phyloP scores from a whole-genome alignment of 2,797 vertebrate genomes.

The Arrhamphus sclerolepis region DNA sequence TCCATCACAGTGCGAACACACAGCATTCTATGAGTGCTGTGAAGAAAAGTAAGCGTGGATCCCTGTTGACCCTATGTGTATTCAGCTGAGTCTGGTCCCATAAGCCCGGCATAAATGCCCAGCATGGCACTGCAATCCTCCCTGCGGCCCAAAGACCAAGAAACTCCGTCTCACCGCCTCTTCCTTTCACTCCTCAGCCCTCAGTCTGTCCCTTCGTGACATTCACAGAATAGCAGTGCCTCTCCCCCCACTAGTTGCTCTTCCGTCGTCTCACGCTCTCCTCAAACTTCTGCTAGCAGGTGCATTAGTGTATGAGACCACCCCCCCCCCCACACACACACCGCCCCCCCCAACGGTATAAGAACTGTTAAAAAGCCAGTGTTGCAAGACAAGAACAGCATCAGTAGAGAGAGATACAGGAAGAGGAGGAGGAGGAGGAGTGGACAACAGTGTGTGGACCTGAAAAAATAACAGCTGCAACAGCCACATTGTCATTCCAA shows the following conservation, averaged over 20 bases:
- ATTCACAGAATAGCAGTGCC: slow-evolving; percentile 42
- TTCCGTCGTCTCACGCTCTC: slow-evolving; percentile 50
- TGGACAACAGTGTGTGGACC: slow-evolving; percentile 62
- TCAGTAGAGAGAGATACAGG: slow-evolving; percentile 45
- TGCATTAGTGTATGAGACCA: slow-evolving; percentile 64
- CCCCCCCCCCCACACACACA: slow-evolving; percentile 27
- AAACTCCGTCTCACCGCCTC: slow-evolving; percentile 61
- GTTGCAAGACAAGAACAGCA: slow-evolving; percentile 43
- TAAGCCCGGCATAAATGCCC: slow-evolving; percentile 72
- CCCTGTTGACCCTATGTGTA: slow-evolving; percentile 62
- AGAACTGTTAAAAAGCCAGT: slow-evolving; percentile 38
- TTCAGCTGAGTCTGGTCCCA: slow-evolving; percentile 64
- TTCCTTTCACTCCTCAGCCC: slow-evolving; percentile 63
- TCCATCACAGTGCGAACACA: slow-evolving; percentile 40
- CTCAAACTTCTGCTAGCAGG: slow-evolving; percentile 67
- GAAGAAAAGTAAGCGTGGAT: slow-evolving; percentile 65
- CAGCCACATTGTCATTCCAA: slow-evolving; percentile 67
- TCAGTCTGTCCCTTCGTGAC: slow-evolving; percentile 25
- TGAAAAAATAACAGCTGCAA: slow-evolving; percentile 85
- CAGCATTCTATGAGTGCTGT: slow-evolving; percentile 36
- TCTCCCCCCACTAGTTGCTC: slow-evolving; percentile 42
- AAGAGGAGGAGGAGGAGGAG: slow-evolving; percentile 48
- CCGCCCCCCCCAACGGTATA: slow-evolving; percentile 12
- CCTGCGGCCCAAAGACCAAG: slow-evolving; percentile 50
- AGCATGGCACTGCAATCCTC: slow-evolving; percentile 64